Evolutionary conservation across 2,888 invertebrate genomes (phyloP), one percentile per base, ranked within the genome.

Genomic region (Fissipunctia ypsillon): DNA sequence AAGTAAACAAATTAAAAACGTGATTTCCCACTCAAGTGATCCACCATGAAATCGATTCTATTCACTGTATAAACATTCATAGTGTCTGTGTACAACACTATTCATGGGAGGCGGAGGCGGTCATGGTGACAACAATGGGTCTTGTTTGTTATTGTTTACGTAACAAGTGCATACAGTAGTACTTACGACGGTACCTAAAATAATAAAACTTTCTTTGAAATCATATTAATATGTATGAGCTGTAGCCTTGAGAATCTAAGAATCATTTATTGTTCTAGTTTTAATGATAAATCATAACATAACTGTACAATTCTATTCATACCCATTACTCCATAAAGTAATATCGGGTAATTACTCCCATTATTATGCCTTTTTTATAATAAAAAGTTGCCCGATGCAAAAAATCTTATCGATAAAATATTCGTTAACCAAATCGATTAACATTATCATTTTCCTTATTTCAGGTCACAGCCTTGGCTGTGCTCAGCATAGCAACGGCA

Each of bases 401-500:
- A 81, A 86, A 76, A 22, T 19, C 28, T 2, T 16, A 66, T 72
- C 81, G 76, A 78, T 74, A 22, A 43, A 61, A 60, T 19, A 48
- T 38, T 67, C 56, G 60, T 61, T 65, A 31, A 0, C 6, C 28
- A 50, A 67, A 73, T 78, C 80, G 77, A 78, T 84, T 85, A 69
- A 82, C n/a, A 9, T 52, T 38, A 3, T 38, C 0, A 2, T 84
- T 85, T 90, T 72, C 83, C 64, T 95, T 93, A 92, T 97, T 97
- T 81, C 96, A 97, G 97, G 96, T 96, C 91, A 92, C 97, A 93
- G 93, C 97, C 88, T 93, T 96, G 90, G 94, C 97, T 94, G 95
- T 96, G 93, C 96, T 96, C 93, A 94, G 94, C 91, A 90, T 94
- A 91, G 91, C 96, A 88, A 94, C 94, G 81, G 96, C 96, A 74